These are phyloP conservation scores for Spodoptera picta DNA, from an alignment of 2,888 invertebrate species.

Conservation along the genomic window DNA sequence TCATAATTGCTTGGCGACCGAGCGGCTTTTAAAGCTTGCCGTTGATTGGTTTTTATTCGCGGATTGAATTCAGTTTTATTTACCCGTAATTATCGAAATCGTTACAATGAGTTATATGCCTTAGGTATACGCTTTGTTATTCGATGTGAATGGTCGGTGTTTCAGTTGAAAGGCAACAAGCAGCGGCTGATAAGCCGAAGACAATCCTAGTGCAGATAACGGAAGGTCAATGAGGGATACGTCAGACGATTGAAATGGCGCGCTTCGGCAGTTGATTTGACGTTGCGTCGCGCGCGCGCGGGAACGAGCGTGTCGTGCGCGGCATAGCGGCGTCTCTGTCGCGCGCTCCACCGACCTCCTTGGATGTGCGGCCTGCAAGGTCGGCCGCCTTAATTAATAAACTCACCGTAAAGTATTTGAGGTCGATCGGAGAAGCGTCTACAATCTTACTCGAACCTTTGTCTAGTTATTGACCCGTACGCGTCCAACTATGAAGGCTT, in stretches of 20 bases:
- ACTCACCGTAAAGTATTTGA: slow-evolving; percentile 88
- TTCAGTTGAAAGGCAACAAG: slow-evolving; percentile 36
- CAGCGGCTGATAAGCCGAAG: slow-evolving; percentile 61
- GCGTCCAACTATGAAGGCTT: slow-evolving; percentile 71
- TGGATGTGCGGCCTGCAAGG: slow-evolving; percentile 88
- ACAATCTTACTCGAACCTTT: slow-evolving; percentile 85
- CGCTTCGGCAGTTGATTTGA: slow-evolving; percentile 73
- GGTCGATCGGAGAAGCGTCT: slow-evolving; percentile 85
- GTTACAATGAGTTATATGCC: slow-evolving; percentile 26
- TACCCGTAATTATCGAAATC: slow-evolving; percentile 46
- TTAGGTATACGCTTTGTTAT: slow-evolving; percentile 16
- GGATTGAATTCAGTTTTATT: slow-evolving; percentile 58
- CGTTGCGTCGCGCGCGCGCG: slow-evolving; percentile 55
- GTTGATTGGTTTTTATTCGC: slow-evolving; percentile 75
- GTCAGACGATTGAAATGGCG: slow-evolving; percentile 78
- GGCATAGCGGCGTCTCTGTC: slow-evolving; percentile 70
- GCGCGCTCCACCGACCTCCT: slow-evolving; percentile 82
- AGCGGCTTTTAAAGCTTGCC: slow-evolving; percentile 79
- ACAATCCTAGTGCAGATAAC: slow-evolving; percentile 83
- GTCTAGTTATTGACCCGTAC: slow-evolving; percentile 87
- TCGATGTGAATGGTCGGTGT: slow-evolving; percentile 19
- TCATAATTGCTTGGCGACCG: slow-evolving; percentile 85
- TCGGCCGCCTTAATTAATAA: slow-evolving; percentile 89
- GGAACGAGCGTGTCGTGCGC: slow-evolving; percentile 53
- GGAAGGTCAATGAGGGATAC: slow-evolving; percentile 86